Conservation (phyloP, 2,113 vertebrate genomes). For the Ceratotherium simum region DNA sequence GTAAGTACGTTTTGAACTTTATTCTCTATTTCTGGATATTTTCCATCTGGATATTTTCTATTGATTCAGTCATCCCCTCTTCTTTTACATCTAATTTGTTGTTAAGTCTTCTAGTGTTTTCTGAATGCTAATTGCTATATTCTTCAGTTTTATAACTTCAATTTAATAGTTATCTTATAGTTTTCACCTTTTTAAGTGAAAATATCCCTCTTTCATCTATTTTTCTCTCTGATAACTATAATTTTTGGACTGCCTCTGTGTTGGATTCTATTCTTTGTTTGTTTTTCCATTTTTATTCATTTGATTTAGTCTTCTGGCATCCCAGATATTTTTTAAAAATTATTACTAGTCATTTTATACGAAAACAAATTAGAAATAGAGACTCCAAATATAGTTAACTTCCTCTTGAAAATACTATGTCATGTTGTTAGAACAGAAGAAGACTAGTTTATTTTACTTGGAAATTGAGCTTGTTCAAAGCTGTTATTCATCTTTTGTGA, state of each 20-base stretch:
- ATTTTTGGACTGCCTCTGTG: background rate
- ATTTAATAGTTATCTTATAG: background rate
- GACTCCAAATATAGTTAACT: background rate
- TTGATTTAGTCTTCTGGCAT: background rate
- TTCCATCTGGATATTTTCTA: background rate
- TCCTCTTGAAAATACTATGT: background rate
- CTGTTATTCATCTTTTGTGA: background rate
- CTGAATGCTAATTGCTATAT: background rate
- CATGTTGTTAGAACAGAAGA: background rate
- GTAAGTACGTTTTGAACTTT: background rate
- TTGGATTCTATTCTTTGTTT: background rate
- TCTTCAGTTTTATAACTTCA: background rate
- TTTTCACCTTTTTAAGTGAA: background rate
- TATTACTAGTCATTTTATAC: background rate
- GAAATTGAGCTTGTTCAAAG: background rate
- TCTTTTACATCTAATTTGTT: background rate
- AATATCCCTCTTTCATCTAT: background rate
- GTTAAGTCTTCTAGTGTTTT: background rate
- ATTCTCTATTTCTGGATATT: background rate
- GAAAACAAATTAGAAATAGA: constrained; percentile 2
- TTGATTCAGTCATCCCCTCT: background rate
- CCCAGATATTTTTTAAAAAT: background rate
- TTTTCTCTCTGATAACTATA: background rate
- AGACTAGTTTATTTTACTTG: background rate
- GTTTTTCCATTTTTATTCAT: background rate